phyloP scores from a whole-genome alignment of 2,888 invertebrate species.

The Bimastos eiseni region DNA sequence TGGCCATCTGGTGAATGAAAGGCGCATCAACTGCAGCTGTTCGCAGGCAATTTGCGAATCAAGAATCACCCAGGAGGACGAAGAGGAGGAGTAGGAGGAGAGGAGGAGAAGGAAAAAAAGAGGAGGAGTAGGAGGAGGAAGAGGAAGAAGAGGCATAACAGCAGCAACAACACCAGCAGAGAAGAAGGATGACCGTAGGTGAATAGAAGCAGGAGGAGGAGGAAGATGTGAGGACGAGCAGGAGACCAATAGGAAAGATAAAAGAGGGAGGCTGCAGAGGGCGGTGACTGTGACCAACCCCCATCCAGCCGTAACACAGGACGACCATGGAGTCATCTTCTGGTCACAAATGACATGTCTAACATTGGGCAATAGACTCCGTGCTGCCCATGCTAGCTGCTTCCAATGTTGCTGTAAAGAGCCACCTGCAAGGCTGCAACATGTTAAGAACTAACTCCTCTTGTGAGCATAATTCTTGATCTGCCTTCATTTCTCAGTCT shows the following conservation, averaged over 20 bases:
- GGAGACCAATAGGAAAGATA: no score
- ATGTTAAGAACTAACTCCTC: not conserved
- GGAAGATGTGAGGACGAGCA: not conserved
- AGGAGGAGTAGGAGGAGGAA: not conserved
- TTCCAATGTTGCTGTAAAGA: not conserved
- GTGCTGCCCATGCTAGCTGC: not conserved
- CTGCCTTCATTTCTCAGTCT: not conserved
- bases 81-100: not conserved
- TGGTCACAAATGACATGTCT: not conserved
- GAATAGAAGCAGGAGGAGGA: not conserved
- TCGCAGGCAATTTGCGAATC: not conserved
- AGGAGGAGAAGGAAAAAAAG: no score
- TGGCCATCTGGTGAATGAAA: slow-evolving; percentile 6
- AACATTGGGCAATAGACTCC: not conserved
- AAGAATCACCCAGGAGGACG: not conserved
- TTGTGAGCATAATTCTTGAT: not conserved
- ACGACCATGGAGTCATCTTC: not conserved
- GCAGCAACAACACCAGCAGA: no score
- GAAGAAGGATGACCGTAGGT: not conserved
- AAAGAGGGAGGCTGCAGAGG: not conserved
- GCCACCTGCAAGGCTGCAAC: not conserved
- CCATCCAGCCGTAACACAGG: no score
- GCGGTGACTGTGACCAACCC: not conserved
- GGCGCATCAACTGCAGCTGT: not conserved
- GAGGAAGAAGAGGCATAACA: no score